Conservation (phyloP, 2,113 vertebrate genomes). For the Hippolais icterina region DNA sequence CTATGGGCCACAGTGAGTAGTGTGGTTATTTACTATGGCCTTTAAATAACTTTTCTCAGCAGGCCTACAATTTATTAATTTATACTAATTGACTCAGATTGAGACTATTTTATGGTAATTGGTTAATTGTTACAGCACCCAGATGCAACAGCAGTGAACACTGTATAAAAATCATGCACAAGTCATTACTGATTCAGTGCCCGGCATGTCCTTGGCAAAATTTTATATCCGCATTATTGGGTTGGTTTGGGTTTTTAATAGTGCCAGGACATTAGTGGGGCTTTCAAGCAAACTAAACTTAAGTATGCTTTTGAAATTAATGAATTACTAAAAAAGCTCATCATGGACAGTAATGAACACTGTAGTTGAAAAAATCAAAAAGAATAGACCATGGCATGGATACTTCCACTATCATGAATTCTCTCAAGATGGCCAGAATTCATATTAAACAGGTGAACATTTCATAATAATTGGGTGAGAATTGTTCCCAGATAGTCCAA, state of each 20-base stretch:
- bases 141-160: constrained; percentile 45
- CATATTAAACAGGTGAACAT: background rate
- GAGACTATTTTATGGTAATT: constrained; percentile 60
- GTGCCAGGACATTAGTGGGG: background rate
- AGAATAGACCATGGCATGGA: background rate
- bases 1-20: background rate
- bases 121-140: constrained; percentile 60
- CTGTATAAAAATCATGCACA: constrained; percentile 36
- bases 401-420: background rate
- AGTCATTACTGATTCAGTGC: constrained; percentile 41
- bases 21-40: constrained; percentile 43
- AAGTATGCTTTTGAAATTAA: background rate
- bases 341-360: background rate
- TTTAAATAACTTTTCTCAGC: constrained; percentile 62
- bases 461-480: background rate
- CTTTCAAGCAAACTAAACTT: constrained; percentile 2
- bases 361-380: background rate
- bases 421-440: background rate
- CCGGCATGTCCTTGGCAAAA: constrained; percentile 12
- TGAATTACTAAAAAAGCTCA: background rate
- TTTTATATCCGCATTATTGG: background rate
- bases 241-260: background rate
- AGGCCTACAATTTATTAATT: constrained; percentile 63
- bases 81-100: constrained; percentile 54
- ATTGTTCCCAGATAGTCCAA: background rate